Evolutionary conservation across 2,888 invertebrate genomes (phyloP).

Genomic region (Phorcus lineatus): DNA sequence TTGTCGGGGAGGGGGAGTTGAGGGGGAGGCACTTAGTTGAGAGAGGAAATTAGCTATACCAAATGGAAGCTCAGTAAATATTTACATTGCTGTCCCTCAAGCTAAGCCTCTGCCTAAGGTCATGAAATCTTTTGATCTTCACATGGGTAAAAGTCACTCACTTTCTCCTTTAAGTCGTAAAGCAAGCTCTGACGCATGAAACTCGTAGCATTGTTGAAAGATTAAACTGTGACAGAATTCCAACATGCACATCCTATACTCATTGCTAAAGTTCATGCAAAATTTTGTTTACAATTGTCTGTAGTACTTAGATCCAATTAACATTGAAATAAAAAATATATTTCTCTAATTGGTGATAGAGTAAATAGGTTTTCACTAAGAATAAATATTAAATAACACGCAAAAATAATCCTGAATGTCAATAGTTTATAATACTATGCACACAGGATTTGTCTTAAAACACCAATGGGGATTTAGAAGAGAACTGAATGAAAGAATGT

Average conservation of each 20-base stretch:
- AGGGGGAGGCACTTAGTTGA: not conserved
- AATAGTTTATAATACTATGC: not conserved
- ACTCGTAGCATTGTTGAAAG: not conserved
- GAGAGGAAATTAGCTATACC: not conserved
- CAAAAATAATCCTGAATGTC: not conserved
- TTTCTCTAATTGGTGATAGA: not conserved
- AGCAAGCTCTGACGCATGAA: not conserved
- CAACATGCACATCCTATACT: not conserved
- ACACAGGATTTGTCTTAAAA: not conserved
- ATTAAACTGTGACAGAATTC: not conserved
- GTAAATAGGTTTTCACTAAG: not conserved
- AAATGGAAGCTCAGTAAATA: not conserved
- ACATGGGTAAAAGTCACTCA: slow-evolving; percentile 4
- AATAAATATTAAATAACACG: not conserved
- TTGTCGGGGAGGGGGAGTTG: not conserved
- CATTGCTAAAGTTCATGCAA: not conserved
- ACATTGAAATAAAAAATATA: not conserved
- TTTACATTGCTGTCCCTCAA: not conserved
- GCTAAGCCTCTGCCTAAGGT: slow-evolving; percentile 7
- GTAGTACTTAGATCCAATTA: not conserved
- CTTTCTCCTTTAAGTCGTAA: not conserved
- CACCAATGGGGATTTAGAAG: not conserved
- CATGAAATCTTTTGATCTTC: slow-evolving; percentile 11
- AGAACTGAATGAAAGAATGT: too few relatives aligned
- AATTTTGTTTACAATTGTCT: not conserved